Evolutionary conservation across 1,140 invertebrate species (phyloP).

Genomic region (Lanistes nyassanus): DNA sequence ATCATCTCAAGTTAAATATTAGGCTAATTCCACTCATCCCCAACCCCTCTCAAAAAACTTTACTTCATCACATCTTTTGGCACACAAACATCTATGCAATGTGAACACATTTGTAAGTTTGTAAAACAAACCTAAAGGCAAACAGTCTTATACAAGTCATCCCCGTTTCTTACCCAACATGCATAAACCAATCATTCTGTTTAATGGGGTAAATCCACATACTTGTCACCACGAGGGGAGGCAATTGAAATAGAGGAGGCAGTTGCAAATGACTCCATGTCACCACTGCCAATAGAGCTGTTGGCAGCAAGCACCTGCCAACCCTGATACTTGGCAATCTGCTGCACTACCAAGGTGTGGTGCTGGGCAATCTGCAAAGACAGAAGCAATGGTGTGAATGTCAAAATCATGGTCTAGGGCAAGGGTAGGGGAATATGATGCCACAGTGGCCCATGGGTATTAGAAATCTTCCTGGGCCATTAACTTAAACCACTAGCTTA

Average conservation of each 20-base stretch:
- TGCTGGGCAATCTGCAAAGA: constrained; percentile 82
- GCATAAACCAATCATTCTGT: not conserved
- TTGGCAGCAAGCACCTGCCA: constrained; percentile 88
- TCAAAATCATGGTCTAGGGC: too few species aligned
- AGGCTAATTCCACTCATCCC: too few species aligned
- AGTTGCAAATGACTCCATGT: constrained; percentile 90
- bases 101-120: not conserved
- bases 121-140: too few species aligned
- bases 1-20: too few species aligned
- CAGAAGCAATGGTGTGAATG: too few species aligned
- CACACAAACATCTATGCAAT: not conserved
- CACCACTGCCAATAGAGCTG: constrained; percentile 83
- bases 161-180: not conserved
- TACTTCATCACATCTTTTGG: not conserved
- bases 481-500: too few species aligned
- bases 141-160: too few species aligned
- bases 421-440: not conserved
- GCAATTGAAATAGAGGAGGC: constrained; percentile 84
- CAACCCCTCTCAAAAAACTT: not conserved
- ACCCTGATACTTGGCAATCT: constrained; percentile 89
- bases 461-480: not conserved
- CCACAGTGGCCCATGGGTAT: not conserved
- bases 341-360: constrained; percentile 88
- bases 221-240: constrained; percentile 85
- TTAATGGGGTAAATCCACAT: constrained; percentile 30